These are phyloP conservation scores for Pararge aegeria DNA, from an alignment of 1,140 invertebrate genomes.

Conservation along the genomic window DNA sequence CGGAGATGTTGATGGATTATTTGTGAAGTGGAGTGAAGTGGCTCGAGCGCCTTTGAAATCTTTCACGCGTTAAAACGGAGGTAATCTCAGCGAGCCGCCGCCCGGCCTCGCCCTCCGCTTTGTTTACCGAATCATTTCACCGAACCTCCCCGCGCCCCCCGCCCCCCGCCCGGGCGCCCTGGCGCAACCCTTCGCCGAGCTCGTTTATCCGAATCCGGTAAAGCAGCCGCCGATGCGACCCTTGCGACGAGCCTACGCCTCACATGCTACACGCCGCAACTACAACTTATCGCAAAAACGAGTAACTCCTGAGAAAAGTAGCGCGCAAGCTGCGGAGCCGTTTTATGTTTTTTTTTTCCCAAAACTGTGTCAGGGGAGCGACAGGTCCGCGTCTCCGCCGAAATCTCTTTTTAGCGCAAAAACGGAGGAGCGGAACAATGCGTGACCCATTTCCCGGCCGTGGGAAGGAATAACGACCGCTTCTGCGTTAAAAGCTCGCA, in stretches of 20 bases:
- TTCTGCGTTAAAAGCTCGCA: slow-evolving; percentile 51
- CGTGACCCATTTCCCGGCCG: slow-evolving; percentile 75
- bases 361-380: slow-evolving; percentile 71
- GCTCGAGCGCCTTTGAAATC: slow-evolving; percentile 70
- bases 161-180: slow-evolving; percentile 3
- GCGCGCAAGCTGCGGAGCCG: slow-evolving; percentile 63
- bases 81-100: slow-evolving; percentile 61
- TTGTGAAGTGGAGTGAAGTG: slow-evolving; percentile 59
- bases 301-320: slow-evolving; percentile 65
- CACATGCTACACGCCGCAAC: slow-evolving; percentile 50
- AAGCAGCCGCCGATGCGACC: slow-evolving; percentile 37
- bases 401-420: slow-evolving; percentile 76
- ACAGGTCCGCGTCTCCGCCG: slow-evolving; percentile 46
- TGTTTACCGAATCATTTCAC: slow-evolving; percentile 75
- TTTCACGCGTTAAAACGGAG: slow-evolving; percentile 76
- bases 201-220: slow-evolving; percentile 48
- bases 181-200: slow-evolving; percentile 16
- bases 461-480: slow-evolving; percentile 76
- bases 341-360: slow-evolving; percentile 69
- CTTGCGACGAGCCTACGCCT: background rate
- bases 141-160: slow-evolving; percentile 34
- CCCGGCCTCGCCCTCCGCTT: slow-evolving; percentile 42
- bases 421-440: slow-evolving; percentile 63
- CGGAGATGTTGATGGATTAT: slow-evolving; percentile 72
- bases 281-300: too few species aligned